phyloP scores from a whole-genome alignment of 1,140 invertebrate species.

The Drosophila ananassae region DNA sequence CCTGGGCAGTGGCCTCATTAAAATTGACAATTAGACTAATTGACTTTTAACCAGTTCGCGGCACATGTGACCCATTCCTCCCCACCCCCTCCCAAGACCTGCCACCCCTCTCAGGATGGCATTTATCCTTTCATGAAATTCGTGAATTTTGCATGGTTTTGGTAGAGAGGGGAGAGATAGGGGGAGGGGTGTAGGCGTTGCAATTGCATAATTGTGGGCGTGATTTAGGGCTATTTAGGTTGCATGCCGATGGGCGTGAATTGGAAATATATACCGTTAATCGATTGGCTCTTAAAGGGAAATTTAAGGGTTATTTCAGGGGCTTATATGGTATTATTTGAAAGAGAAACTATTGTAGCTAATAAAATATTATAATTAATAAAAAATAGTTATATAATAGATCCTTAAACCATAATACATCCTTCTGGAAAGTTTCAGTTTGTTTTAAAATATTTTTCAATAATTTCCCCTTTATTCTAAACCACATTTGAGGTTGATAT shows the following conservation, averaged over 20 bases:
- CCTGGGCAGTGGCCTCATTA: conserved; percentile 70
- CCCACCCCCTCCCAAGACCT: no score
- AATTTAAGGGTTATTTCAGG: no score
- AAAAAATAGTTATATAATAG: no score
- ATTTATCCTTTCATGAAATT: neutral
- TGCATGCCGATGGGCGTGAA: neutral
- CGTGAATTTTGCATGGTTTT: conserved; percentile 52
- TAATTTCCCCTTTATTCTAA: no score
- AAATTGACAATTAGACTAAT: conserved; percentile 79
- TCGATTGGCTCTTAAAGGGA: neutral
- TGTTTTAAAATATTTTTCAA: no score
- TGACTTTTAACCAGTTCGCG: conserved; percentile 73
- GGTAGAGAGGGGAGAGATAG: no score
- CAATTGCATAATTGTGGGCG: conserved; percentile 10
- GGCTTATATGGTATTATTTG: no score
- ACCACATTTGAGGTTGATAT: no score
- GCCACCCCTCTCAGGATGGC: neutral
- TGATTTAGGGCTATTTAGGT: conserved; percentile 13
- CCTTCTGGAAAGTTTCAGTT: no score
- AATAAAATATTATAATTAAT: no score
- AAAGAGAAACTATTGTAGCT: no score
- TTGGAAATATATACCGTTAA: conserved; percentile 1
- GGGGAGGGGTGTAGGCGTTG: neutral
- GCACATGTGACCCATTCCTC: conserved; percentile 42
- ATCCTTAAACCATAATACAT: no score